phyloP scores from a whole-genome alignment of 2,797 vertebrate species.

The Bradypodion ventrale region DNA sequence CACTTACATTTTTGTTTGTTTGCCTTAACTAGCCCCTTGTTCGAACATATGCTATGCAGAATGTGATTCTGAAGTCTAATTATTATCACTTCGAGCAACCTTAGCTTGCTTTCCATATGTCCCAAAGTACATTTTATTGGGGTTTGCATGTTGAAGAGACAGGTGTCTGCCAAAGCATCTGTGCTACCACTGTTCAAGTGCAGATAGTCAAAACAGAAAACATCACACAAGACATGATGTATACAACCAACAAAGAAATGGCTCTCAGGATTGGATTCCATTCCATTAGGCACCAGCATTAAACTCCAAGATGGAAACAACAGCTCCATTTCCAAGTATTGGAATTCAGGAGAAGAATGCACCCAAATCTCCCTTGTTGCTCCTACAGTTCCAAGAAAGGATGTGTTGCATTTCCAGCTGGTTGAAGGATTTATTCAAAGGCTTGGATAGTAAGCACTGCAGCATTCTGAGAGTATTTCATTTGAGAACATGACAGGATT shows the following conservation, averaged over 20 bases:
- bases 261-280: slow-evolving; percentile 18
- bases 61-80: not conserved
- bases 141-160: not conserved
- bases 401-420: slow-evolving; percentile 41
- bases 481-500: slow-evolving; percentile 19
- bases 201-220: slow-evolving; percentile 42
- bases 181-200: slow-evolving; percentile 22
- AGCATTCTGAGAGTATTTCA: not conserved
- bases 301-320: slow-evolving; percentile 26
- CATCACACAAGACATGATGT: slow-evolving; percentile 39
- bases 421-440: slow-evolving; percentile 20
- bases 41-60: not conserved
- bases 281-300: slow-evolving; percentile 27
- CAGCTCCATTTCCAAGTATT: slow-evolving; percentile 8
- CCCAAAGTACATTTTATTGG: not conserved
- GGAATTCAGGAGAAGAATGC: slow-evolving; percentile 40
- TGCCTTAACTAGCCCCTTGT: not conserved
- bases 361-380: slow-evolving; percentile 18
- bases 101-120: not conserved
- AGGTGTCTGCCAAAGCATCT: not conserved
- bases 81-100: not conserved
- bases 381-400: slow-evolving; percentile 38
- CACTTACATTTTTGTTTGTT: not conserved
- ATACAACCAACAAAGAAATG: slow-evolving; percentile 34
- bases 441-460: slow-evolving; percentile 28